Conservation (phyloP, 1,140 invertebrate species). For the Matsumurasca onukii region DNA sequence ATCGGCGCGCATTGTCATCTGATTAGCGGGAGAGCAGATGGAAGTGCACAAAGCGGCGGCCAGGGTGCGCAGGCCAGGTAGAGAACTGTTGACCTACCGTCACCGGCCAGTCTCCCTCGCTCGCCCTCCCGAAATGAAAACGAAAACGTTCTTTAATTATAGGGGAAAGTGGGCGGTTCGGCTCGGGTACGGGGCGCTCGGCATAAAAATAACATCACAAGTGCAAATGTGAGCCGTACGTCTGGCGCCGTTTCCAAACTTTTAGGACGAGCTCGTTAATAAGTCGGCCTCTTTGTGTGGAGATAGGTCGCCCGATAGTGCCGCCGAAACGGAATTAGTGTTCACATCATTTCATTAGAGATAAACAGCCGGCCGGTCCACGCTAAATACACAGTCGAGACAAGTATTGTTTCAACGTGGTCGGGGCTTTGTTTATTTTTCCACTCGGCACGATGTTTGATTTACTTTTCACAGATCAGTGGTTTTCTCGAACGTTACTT, state of each 20-base stretch:
- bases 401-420: conserved; percentile 4
- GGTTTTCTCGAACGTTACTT: conserved; percentile 1
- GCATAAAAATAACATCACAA: conserved; percentile 28
- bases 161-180: conserved; percentile 24
- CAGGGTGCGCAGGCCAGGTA: conserved; percentile 8
- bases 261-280: conserved; percentile 31
- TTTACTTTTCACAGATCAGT: conserved; percentile 22
- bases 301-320: conserved; percentile 24
- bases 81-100: conserved; percentile 27
- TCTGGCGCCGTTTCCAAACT: conserved; percentile 28
- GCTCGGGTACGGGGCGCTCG: not conserved
- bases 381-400: conserved; percentile 10
- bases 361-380: conserved; percentile 23
- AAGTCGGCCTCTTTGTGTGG: conserved; percentile 28
- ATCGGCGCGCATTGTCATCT: conserved; percentile 21
- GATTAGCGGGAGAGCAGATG: conserved; percentile 22
- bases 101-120: no score
- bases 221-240: conserved; percentile 27
- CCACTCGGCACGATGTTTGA: conserved; percentile 21
- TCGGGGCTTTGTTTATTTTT: conserved; percentile 23
- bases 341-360: conserved; percentile 28
- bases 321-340: conserved; percentile 22
- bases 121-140: no score
- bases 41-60: not conserved
- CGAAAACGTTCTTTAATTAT: conserved; percentile 20